These are phyloP conservation scores for Ditula angustiorana DNA, from an alignment of 2,888 invertebrate genomes.

Conservation along the genomic window DNA sequence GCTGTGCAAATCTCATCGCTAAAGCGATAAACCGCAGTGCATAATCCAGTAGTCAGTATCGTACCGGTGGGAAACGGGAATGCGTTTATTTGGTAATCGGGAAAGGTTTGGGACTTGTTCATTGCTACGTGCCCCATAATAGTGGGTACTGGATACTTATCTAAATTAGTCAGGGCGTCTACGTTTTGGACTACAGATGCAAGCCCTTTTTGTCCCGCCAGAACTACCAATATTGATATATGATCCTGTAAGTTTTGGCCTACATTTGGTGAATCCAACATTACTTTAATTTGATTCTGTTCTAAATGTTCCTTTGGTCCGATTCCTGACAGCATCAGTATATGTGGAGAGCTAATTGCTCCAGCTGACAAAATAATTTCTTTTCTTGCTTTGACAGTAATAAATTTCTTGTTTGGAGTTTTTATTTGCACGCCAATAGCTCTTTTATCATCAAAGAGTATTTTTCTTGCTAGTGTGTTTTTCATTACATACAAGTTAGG, in stretches of 20 bases:
- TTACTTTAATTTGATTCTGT: conserved; percentile 18
- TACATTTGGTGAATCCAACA: conserved; percentile 33
- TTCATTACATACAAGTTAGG: conserved; percentile 27
- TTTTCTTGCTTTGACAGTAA: conserved; percentile 22
- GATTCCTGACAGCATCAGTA: no score
- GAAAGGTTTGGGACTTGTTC: not conserved
- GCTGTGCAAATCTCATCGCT: conserved; percentile 5
- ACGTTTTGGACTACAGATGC: conserved; percentile 2
- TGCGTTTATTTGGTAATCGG: not conserved
- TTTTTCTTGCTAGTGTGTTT: conserved; percentile 19
- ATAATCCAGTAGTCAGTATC: not conserved
- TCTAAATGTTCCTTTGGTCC: no score
- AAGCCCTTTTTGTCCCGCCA: conserved; percentile 1
- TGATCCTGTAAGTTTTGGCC: conserved; percentile 38
- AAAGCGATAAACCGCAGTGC: conserved; percentile 1
- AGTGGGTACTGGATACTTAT: conserved; percentile 13
- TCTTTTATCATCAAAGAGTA: conserved; percentile 26
- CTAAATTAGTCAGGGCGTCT: conserved; percentile 2
- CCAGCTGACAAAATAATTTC: no score
- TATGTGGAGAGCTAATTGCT: no score
- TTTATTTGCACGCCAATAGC: conserved; percentile 33
- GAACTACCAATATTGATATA: not conserved
- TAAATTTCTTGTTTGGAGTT: not conserved
- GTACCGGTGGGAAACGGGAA: conserved; percentile 18
- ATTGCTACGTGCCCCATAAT: conserved; percentile 10